These are phyloP conservation scores for Tenthredo scrophulariae DNA, from an alignment of 2,888 invertebrate genomes.

Conservation along the genomic window DNA sequence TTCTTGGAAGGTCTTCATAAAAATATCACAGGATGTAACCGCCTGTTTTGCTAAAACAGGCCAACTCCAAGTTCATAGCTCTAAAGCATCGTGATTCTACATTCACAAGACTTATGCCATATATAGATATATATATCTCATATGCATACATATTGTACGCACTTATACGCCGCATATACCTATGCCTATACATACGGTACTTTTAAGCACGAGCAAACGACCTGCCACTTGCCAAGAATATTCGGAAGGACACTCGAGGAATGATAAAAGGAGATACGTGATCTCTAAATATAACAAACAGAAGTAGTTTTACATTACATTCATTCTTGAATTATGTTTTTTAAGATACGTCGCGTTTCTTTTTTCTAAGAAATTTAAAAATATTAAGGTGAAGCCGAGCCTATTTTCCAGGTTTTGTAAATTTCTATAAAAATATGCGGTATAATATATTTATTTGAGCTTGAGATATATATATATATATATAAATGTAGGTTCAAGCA, in stretches of 20 bases:
- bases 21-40: conserved; percentile 71
- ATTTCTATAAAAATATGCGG: not conserved
- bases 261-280: not conserved
- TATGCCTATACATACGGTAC: not conserved
- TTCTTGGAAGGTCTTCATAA: conserved; percentile 73
- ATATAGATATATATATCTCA: not conserved
- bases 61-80: conserved; percentile 57
- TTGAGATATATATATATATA: not conserved
- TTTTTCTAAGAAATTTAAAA: not conserved
- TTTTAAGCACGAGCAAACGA: conserved; percentile 5
- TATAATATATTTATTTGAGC: conserved; percentile 10
- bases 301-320: not conserved
- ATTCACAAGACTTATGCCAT: not conserved
- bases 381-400: not conserved
- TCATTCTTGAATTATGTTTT: not conserved
- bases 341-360: not conserved
- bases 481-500: not conserved
- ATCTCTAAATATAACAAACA: not conserved
- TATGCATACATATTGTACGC: too few relatives aligned
- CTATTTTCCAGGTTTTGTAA: not conserved
- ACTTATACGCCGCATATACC: not conserved
- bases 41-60: conserved; percentile 63
- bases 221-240: not conserved
- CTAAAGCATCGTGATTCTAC: conserved; percentile 40
- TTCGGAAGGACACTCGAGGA: not conserved